Evolutionary conservation across 2,113 vertebrate species (phyloP).

Genomic region (Suricata suricatta): DNA sequence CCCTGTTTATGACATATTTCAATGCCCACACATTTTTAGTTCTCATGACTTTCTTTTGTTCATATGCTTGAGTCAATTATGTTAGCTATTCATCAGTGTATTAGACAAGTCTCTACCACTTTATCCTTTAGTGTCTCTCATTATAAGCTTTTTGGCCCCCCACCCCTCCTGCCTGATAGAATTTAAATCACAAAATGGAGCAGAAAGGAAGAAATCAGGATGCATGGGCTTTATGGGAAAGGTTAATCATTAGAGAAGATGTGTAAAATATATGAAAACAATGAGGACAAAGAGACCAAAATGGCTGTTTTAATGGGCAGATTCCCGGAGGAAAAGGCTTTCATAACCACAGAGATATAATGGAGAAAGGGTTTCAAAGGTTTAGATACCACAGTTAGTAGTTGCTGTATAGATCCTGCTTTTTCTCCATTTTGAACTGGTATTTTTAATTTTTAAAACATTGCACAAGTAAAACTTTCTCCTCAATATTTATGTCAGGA

Average conservation of each 20-base stretch:
- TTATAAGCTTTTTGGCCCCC: slow-evolving; percentile 19
- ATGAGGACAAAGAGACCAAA: background rate
- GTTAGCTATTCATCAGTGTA: slow-evolving; percentile 78
- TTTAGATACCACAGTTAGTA: background rate
- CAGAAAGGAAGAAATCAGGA: slow-evolving; percentile 26
- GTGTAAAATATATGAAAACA: slow-evolving; percentile 35
- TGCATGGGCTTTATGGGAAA: background rate
- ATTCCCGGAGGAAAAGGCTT: background rate
- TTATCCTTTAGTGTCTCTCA: slow-evolving; percentile 73
- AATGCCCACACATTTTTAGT: slow-evolving; percentile 81
- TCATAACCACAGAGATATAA: background rate
- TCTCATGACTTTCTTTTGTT: slow-evolving; percentile 82
- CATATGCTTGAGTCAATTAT: slow-evolving; percentile 75
- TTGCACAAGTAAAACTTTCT: background rate
- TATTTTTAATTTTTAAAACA: slow-evolving; percentile 35
- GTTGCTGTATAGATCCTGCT: background rate
- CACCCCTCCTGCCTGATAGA: background rate
- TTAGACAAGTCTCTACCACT: slow-evolving; percentile 76
- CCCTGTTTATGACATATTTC: slow-evolving; percentile 81
- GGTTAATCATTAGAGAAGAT: slow-evolving; percentile 4
- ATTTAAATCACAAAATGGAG: slow-evolving; percentile 54
- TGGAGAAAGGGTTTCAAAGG: background rate
- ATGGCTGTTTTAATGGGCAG: background rate
- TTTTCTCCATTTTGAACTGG: background rate
- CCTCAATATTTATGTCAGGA: background rate